These are phyloP conservation scores for Puffinus mauretanicus DNA, from an alignment of 2,113 vertebrate species.

Conservation along the genomic window DNA sequence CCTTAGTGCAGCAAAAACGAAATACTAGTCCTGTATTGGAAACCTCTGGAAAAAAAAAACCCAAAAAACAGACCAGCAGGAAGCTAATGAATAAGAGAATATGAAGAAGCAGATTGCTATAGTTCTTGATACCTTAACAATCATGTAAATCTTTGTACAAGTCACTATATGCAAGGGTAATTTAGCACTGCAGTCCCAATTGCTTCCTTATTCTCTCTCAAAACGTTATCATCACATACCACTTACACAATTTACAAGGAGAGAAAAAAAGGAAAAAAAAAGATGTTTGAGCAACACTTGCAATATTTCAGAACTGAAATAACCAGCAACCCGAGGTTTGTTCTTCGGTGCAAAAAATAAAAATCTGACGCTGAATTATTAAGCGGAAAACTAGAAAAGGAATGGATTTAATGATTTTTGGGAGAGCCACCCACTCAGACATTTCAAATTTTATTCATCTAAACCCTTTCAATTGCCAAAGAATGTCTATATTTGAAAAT, in stretches of 20 bases:
- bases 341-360: not conserved
- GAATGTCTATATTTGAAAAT: not conserved
- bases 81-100: not conserved
- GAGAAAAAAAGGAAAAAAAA: not conserved
- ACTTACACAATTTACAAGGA: conserved; percentile 25
- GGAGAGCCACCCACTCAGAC: not conserved
- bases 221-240: conserved; percentile 25
- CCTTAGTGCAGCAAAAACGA: conserved; percentile 3
- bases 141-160: not conserved
- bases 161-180: conserved; percentile 17
- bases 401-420: not conserved
- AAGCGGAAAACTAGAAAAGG: not conserved
- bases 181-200: not conserved
- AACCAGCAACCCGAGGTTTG: not conserved
- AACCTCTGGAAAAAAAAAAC: not conserved
- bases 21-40: not conserved
- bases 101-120: not conserved
- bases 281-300: not conserved
- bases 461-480: not conserved
- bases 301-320: not conserved
- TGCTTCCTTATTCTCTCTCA: conserved; percentile 32
- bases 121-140: not conserved
- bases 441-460: not conserved
- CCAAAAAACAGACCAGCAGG: not conserved
- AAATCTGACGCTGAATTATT: not conserved